Evolutionary conservation across 2,888 invertebrate genomes (phyloP), one percentile per base, ranked within the genome.

Genomic region (Protodeltote pygarga): DNA sequence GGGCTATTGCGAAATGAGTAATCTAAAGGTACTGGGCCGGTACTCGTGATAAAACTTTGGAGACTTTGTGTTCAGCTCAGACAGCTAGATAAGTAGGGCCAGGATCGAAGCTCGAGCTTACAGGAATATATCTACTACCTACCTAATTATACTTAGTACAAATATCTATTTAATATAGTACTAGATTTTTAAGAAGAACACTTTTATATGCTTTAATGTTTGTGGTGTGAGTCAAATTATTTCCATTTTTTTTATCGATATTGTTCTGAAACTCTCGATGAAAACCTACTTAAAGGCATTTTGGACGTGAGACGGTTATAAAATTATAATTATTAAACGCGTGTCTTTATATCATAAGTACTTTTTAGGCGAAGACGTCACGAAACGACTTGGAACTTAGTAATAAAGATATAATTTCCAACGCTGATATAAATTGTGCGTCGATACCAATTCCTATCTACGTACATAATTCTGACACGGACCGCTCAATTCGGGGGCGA

Each of bases 1-100:
- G 73, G 88, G 92, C 91, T 88, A 91, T 89, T 88, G 89, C 89
- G 80, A 89, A 88, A 92, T 89, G 91, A 90, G 89, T 88, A 87
- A 90, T 87, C 87, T 84, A 73, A 80, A 89, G 89, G 88, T 88
- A 89, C 84, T 81, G 82, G 82, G 74, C 80, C 80, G 83, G 72
- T 74, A 61, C 68, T 73, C 55, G 58, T 79, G 88, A 89, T 89
- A 89, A 89, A 87, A 86, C 76, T 86, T 86, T 80, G 68, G 74
- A 66, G 78, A 79, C 77, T 78, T 68, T 74, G 78, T 74, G 79
- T 71, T 65, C 69, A 70, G 72, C 60, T n/a, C n/a, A 52, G 41
- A 46, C 61, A 45, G 39, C 39, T 51, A 53, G 55, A 52, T 58
- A 65, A 61, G 45, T 47, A 45, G 11, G n/a, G 25, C 23, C 34